Percentiles rank a stretch among this genome's conserved stretches.
phyloP scores from a whole-genome alignment of 2,113 vertebrate species.

The Festucalex cinctus region DNA sequence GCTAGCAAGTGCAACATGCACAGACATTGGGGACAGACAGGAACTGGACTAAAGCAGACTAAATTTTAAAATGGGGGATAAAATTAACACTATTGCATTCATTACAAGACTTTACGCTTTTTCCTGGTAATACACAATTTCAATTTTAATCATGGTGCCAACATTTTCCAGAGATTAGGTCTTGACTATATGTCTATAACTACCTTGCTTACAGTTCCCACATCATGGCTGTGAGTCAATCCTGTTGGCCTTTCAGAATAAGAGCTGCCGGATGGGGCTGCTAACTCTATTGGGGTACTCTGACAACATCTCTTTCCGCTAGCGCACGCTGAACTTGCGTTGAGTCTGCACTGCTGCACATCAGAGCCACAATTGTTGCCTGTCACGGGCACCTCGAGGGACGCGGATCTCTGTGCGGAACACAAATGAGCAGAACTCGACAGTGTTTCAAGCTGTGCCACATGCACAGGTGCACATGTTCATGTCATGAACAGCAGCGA shows the following conservation, averaged over 20 bases:
- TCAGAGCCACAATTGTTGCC: conserved; percentile 39
- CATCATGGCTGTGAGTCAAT: conserved; percentile 41
- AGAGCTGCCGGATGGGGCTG: conserved; percentile 52
- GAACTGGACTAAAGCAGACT: too few species aligned
- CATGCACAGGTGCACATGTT: conserved; percentile 46
- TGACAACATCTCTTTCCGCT: conserved; percentile 42
- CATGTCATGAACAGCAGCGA: conserved; percentile 45
- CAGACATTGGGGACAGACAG: too few species aligned
- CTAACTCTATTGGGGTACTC: conserved; percentile 64
- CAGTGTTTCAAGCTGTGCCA: conserved; percentile 34
- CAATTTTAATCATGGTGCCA: background rate
- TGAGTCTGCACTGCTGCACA: conserved; percentile 46
- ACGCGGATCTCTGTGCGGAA: conserved; percentile 64
- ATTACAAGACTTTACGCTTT: too few species aligned
- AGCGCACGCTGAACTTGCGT: conserved; percentile 37
- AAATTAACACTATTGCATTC: too few species aligned
- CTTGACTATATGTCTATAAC: too few species aligned
- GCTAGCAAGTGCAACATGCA: too few species aligned
- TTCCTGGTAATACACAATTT: background rate
- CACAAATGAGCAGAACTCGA: conserved; percentile 38
- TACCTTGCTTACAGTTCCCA: conserved; percentile 35
- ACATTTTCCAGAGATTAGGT: background rate
- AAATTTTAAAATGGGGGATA: too few species aligned
- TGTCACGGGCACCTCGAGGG: conserved; percentile 59
- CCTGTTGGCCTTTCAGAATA: conserved; percentile 55